Evolutionary conservation across 2,888 invertebrate genomes (phyloP), one percentile per base, ranked within the genome.

Genomic region (Mesoligia furuncula): DNA sequence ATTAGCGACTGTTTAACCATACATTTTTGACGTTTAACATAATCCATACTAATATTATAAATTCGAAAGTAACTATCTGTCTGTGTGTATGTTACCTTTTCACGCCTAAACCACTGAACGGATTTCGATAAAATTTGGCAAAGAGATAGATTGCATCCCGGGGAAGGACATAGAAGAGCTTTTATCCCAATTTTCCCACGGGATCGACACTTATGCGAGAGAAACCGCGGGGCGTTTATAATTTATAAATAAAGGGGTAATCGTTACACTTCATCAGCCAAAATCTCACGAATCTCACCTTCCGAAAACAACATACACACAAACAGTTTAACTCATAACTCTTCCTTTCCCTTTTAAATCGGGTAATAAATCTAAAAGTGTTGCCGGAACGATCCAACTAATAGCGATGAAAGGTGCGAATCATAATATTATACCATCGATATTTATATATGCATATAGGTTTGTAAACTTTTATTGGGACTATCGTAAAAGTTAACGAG

Each of bases 341-440:
- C 65, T 73, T 80, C 83, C 84, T 83, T 83, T 83, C 83, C 81
- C 83, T 83, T 84, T 84, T 72, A 67, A 75, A 75, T 83, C 70
- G 70, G 66, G 59, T 73, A 72, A 83, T 83, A 83, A 83, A 83
- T 83, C 85, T 68, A 57, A 73, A 75, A 62, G 66, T 77, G 85
- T 78, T 77, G 76, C 77, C 84, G 84, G 79, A 80, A 83, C 80
- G 83, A 57, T 57, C 48, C 5, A 11, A 75, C 84, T 80, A 65
- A 84, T 73, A 59, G 73, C 27, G 51, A 62, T 76, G 83, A 85
- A 85, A 83, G 83, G 81, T 85, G 83, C 85, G 80, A 85, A 83
- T 83, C 67, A 81, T 71, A 27, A 65, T 67, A 61, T 70, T 70
- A 68, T 70, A 54, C 15, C 9, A 59, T 54, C 65, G 39, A 65